Conservation (phyloP, 2,797 vertebrate species). For the Cyprinodon diabolis region DNA sequence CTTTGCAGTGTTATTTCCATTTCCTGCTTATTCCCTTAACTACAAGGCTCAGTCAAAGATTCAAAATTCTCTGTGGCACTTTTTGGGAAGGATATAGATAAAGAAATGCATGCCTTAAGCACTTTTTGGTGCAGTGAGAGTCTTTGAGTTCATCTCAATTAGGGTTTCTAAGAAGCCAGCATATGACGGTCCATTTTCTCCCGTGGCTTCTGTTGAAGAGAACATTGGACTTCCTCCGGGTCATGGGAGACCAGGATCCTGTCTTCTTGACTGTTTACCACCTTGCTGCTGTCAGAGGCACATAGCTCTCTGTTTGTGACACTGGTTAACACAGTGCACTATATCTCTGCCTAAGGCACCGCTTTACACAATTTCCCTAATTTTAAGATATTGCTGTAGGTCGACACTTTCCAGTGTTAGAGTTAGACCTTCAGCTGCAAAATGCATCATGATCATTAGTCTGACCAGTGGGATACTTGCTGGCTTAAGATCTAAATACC, state of each 20-base stretch:
- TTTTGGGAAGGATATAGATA: conserved; percentile 65
- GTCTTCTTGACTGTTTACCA: conserved; percentile 63
- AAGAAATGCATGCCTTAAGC: conserved; percentile 59
- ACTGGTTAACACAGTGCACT: conserved; percentile 55
- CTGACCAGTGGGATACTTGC: conserved; percentile 29
- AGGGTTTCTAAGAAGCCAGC: conserved; percentile 64
- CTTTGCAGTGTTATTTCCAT: conserved; percentile 60
- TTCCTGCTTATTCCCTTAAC: conserved; percentile 57
- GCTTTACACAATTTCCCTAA: conserved; percentile 19
- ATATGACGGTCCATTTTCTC: conserved; percentile 61
- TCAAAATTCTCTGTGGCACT: conserved; percentile 66
- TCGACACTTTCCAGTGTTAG: conserved; percentile 41
- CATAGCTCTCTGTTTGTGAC: conserved; percentile 45
- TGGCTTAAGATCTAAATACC: conserved; percentile 36
- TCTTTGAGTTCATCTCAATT: conserved; percentile 76
- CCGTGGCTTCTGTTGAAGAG: conserved; percentile 49
- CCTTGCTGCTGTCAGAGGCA: conserved; percentile 59
- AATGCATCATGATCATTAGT: conserved; percentile 49
- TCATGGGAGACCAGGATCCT: conserved; percentile 49
- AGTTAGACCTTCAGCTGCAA: conserved; percentile 27
- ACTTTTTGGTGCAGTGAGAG: conserved; percentile 61
- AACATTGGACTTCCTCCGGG: conserved; percentile 61
- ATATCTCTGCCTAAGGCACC: conserved; percentile 44
- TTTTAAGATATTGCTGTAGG: conserved; percentile 25
- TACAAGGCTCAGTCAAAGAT: conserved; percentile 66